Percentiles rank a stretch among this genome's conserved stretches.
These are phyloP conservation scores for Leptodactylus fuscus DNA, from an alignment of 2,113 vertebrate species.

Conservation along the genomic window DNA sequence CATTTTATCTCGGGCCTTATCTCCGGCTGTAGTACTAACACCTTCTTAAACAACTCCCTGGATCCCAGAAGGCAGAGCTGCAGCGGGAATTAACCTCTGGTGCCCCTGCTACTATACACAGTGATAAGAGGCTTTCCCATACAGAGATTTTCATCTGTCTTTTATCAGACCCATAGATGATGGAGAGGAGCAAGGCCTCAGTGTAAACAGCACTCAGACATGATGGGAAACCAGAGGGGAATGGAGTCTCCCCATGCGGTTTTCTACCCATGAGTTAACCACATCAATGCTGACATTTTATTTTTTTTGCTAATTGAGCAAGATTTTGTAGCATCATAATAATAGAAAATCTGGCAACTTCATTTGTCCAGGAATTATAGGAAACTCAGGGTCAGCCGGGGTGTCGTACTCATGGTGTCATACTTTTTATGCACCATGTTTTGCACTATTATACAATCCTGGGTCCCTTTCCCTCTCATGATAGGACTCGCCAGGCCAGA, in stretches of 20 bases:
- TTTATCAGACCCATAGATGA: constrained; percentile 40
- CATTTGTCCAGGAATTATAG: too few relatives aligned
- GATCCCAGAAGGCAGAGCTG: neutral
- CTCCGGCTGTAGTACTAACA: constrained; percentile 24
- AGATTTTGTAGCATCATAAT: too few relatives aligned
- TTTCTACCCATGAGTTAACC: too few relatives aligned
- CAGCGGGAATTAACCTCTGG: constrained; percentile 52
- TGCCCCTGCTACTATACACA: constrained; percentile 13
- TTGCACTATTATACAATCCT: too few relatives aligned
- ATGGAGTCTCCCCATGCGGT: neutral
- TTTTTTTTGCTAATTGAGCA: too few relatives aligned
- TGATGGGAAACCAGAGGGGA: neutral
- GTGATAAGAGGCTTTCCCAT: constrained; percentile 56
- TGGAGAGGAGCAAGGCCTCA: constrained; percentile 4
- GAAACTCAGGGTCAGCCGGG: too few relatives aligned
- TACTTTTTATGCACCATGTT: too few relatives aligned
- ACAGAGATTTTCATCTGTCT: constrained; percentile 46
- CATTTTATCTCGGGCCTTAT: neutral
- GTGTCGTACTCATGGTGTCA: too few relatives aligned
- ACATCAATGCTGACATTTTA: neutral
- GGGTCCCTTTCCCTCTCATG: too few relatives aligned
- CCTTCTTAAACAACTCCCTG: constrained; percentile 9
- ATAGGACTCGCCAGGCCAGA: too few relatives aligned
- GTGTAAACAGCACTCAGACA: constrained; percentile 37
- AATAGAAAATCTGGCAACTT: too few relatives aligned